Evolutionary conservation across 37 sponge, comb jelly and placozoan species (phyloP), one percentile per base, ranked within the genome.

Genomic region (Chondrilla cf. caribensis): DNA sequence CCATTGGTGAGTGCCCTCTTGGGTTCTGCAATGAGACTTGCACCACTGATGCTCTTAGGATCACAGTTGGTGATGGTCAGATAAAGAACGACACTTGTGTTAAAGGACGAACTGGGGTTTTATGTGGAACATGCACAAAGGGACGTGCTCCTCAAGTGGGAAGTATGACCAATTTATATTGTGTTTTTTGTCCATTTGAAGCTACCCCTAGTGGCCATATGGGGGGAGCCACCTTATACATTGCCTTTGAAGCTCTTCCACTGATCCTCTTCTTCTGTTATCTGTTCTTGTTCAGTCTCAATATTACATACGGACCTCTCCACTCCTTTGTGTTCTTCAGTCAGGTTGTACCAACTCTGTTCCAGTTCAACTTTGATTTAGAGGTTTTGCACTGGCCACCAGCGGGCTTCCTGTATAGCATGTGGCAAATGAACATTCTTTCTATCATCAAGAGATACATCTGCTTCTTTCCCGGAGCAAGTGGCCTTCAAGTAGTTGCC

Each of bases 341-440:
- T 60, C 86, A 86, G 58, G 70, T 90, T 31, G 43, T 82, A 15
- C 67, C 90, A 2, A 67, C 83, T 68, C 14, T 68, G 29, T 4
- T 82, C 5, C 22, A 26, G 55, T 38, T 70, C 51, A 51, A 68
- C 21, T 38, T 40, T 42, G 81, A 42, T 24, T 38, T 24, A 18
- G 14, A 43, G 29, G 36, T 32, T 26, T 26, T 44, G 47, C 24
- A 44, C 11, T 26, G 22, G 22, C 58, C 79, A 2, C 58, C 58
- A 26, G 14, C 41, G 26, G 68, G 47, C n/a, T 0, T 57, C 37
- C 32, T 58, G 2, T 90, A 90, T 37, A 59, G 47, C 18, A 62
- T 90, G 38, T 86, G 86, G 90, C 85, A 90, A n/a, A 36, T 90
- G 75, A 82, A 90, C 47, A 79, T 90, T 58, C 83, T 90, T n/a